These are phyloP conservation scores for Acrocephalus kingi DNA, from an alignment of 2,113 vertebrate genomes.

Conservation along the genomic window DNA sequence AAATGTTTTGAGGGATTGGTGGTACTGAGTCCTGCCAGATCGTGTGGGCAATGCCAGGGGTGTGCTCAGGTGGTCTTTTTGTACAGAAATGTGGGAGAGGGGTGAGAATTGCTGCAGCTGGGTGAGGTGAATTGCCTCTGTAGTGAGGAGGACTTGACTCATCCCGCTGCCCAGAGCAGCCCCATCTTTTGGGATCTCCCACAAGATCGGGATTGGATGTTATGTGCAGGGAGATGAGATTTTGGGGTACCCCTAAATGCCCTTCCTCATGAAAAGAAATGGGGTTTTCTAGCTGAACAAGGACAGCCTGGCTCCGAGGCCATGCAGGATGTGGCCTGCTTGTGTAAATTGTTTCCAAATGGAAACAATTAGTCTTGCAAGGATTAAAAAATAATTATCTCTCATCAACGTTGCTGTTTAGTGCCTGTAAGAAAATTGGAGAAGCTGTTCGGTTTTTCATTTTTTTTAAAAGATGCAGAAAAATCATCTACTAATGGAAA, in stretches of 20 bases:
- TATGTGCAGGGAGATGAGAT: neutral
- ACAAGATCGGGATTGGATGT: neutral
- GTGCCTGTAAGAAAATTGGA: neutral
- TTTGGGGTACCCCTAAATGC: neutral
- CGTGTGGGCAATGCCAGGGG: neutral
- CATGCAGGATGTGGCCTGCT: fast-evolving
- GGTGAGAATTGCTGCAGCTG: neutral
- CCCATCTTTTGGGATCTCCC: neutral
- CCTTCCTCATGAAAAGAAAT: neutral
- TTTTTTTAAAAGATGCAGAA: neutral
- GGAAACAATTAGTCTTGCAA: neutral
- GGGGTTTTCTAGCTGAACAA: neutral
- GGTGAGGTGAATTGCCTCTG: too few relatives aligned
- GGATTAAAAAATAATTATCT: neutral
- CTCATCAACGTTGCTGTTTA: neutral
- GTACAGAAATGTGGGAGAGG: neutral
- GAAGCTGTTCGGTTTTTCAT: neutral
- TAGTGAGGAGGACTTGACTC: neutral
- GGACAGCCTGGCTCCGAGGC: neutral
- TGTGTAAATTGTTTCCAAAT: neutral
- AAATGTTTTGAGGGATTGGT: neutral
- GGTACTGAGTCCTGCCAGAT: neutral
- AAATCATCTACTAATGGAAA: neutral
- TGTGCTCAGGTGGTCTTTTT: neutral
- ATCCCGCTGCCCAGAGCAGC: neutral